phyloP scores from a whole-genome alignment of 2,888 invertebrate genomes.

The Tipula confusa region DNA sequence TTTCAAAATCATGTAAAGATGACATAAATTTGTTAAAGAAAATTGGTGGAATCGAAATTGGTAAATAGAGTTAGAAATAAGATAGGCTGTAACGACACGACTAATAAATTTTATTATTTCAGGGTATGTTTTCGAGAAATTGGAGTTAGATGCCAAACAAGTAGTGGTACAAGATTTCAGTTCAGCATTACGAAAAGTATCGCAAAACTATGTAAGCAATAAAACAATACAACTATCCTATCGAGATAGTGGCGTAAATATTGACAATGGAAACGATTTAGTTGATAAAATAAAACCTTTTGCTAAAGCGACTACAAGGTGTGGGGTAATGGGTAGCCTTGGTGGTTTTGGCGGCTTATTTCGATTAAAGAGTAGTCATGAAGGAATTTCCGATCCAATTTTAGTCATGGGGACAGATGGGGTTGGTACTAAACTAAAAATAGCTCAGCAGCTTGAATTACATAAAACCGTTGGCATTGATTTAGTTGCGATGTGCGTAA shows the following conservation, averaged over 20 bases:
- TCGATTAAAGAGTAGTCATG: conserved; percentile 61
- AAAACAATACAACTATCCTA: conserved; percentile 61
- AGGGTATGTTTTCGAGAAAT: background rate
- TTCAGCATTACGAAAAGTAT: background rate
- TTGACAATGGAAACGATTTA: conserved; percentile 83
- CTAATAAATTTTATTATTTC: background rate
- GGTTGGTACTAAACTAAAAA: conserved; percentile 95
- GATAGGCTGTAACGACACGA: background rate
- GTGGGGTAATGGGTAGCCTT: conserved; percentile 74
- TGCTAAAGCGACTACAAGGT: conserved; percentile 70
- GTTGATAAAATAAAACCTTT: conserved; percentile 78
- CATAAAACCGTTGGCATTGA: conserved; percentile 88
- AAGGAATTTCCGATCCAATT: conserved; percentile 64
- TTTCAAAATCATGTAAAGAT: conserved; percentile 20
- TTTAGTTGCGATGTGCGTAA: conserved; percentile 98
- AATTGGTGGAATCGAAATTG: background rate
- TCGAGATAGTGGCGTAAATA: conserved; percentile 88
- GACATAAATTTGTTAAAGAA: background rate
- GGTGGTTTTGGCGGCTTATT: conserved; percentile 95
- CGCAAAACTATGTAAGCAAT: background rate
- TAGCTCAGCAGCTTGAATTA: conserved; percentile 71
- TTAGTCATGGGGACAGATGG: conserved; percentile 94
- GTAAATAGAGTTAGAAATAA: background rate
- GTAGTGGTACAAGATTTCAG: background rate
- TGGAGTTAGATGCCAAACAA: background rate